Evolutionary conservation across 1,140 invertebrate species (phyloP), one percentile per base, ranked within the genome.

Genomic region (Aphelenchoides avenae): DNA sequence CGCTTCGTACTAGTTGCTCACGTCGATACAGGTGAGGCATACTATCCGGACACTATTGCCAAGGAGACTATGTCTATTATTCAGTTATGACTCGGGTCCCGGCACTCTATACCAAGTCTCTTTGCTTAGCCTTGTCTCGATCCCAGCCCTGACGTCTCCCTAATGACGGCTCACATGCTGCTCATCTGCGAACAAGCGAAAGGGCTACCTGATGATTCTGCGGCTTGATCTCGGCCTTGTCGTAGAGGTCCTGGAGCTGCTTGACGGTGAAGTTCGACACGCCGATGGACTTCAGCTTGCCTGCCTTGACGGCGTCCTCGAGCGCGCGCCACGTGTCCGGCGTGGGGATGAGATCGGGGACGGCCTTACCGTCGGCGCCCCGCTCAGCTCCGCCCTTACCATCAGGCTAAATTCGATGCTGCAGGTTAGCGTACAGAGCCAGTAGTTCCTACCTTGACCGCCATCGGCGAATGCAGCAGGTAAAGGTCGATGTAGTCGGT

Each of bases 401-500:
- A n/a, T n/a, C n/a, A n/a, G n/a, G n/a, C n/a, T n/a, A n/a, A n/a
- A n/a, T n/a, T n/a, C n/a, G n/a, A n/a, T n/a, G n/a, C n/a, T n/a
- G n/a, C n/a, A n/a, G n/a, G n/a, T n/a, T n/a, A n/a, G n/a, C n/a
- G n/a, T n/a, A n/a, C n/a, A n/a, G n/a, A n/a, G n/a, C n/a, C n/a
- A n/a, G n/a, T n/a, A 0, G 64, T 57, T n/a, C n/a, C n/a, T n/a
- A n/a, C n/a, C n/a, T n/a, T n/a, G n/a, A n/a, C n/a, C n/a, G n/a
- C n/a, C 49, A 61, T 48, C 0, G 89, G 88, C 26, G 84, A 83
- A 60, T 91, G 88, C 48, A 91, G 82, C 7, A 91, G 78, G 74
- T 88, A 90, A 52, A 91, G 80, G 71, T 91, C 89, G 1, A 91
- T 76, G 70, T 90, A 91, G 51, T 86, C 83, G 50, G 88, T 70